phyloP scores from a whole-genome alignment of 2,888 invertebrate genomes.

The Euspilapteryx auroguttella region DNA sequence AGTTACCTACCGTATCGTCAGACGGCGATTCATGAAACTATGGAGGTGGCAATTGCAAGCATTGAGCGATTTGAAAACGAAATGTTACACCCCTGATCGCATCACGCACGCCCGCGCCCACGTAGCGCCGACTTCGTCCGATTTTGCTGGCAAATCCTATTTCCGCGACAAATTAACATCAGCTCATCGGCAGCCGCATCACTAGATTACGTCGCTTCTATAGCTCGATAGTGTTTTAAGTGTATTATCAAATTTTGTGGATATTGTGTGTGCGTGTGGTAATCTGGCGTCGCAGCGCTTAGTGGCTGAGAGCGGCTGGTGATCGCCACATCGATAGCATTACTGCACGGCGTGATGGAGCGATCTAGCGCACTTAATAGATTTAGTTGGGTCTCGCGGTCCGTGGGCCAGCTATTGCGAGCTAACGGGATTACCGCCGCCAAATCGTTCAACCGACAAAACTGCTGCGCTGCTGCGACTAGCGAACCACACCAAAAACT shows the following conservation, averaged over 20 bases:
- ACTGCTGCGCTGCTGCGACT: constrained; percentile 1
- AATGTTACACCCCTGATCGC: constrained; percentile 27
- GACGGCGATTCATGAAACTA: too few species aligned
- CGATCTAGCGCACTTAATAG: constrained; percentile 53
- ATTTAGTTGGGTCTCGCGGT: constrained; percentile 41
- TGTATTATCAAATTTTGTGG: constrained; percentile 67
- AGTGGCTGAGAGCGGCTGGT: constrained; percentile 8
- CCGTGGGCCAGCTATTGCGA: constrained; percentile 40
- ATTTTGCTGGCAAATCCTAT: constrained; percentile 51
- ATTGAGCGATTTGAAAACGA: constrained; percentile 19
- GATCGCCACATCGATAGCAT: constrained; percentile 35
- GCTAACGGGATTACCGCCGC: constrained; percentile 45
- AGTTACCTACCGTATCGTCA: too few species aligned
- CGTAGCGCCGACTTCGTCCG: constrained; percentile 14
- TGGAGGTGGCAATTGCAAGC: constrained; percentile 22
- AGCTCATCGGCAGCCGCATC: constrained; percentile 56
- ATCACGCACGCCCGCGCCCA: constrained; percentile 19
- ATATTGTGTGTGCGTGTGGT: constrained; percentile 62
- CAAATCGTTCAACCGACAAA: constrained; percentile 15
- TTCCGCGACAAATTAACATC: constrained; percentile 57
- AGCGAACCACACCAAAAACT: too few species aligned
- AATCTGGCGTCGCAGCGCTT: constrained; percentile 39
- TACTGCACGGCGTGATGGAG: constrained; percentile 36
- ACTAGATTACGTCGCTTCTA: constrained; percentile 56
- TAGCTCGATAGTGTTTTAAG: constrained; percentile 65